Evolutionary conservation across 1,140 invertebrate species (phyloP), one percentile per base, ranked within the genome.

Genomic region (Atta colombica): DNA sequence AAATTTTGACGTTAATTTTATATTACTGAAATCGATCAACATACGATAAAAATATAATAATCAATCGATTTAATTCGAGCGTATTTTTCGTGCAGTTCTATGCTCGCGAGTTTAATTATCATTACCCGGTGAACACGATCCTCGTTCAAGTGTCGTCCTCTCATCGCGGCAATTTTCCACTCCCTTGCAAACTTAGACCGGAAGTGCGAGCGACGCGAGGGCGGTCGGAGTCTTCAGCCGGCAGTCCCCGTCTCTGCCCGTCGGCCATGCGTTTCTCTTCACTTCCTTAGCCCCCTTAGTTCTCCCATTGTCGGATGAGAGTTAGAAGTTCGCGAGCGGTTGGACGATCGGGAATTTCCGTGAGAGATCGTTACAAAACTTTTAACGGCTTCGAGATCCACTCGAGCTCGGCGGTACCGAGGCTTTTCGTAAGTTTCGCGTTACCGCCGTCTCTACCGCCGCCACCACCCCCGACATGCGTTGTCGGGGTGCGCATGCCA

Each of bases 281-380:
- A 21, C 18, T 45, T 78, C 61, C 25, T 77, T 63, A 51, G 16
- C 28, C 45, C 72, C 63, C 65, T 58, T 85, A 25, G 45, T 77
- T 53, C 77, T 72, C 51, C 28, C 66, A 58, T 84, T 58, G 65
- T 82, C 63, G 80, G 10, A 81, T 28, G 60, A 77, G 58, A 55
- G 39, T 55, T 86, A 28, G 51, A 88, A 88, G 87, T 88, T 88
- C 53, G 63, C 49, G 81, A 68, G 60, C 65, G 66, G 74, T 53
- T 53, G 77, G 85, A 65, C 85, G 90, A 91, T 93, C 91, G 91
- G 90, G 90, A 92, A 91, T 93, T 93, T 93, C 88, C 89, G 65
- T 89, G 80, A 89, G 88, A 89, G 91, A 91, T 93, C 91, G 92
- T 93, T 93, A 91, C 87, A 91, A 94, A 90, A 94, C 88, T 93